Percentiles rank a stretch among this genome's conserved stretches.
These are phyloP conservation scores for Lathronympha strigana DNA, from an alignment of 2,888 invertebrate genomes.

Conservation along the genomic window DNA sequence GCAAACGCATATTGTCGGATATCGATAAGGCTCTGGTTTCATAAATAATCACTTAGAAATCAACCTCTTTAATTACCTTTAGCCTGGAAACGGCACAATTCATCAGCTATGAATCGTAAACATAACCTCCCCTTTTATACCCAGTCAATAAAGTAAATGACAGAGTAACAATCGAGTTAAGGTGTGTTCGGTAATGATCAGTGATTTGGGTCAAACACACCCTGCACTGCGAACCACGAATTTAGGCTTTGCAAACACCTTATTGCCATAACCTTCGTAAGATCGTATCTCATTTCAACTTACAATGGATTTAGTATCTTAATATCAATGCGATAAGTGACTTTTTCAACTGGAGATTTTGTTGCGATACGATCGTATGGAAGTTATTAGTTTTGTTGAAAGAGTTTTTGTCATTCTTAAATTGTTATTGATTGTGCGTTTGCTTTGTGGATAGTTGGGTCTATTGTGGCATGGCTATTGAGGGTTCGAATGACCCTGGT, in stretches of 20 bases:
- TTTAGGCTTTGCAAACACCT: conserved; percentile 29
- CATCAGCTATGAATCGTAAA: neutral
- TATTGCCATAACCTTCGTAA: neutral
- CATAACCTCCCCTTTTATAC: conserved; percentile 6
- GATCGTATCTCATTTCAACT: neutral
- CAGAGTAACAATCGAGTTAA: conserved; percentile 29
- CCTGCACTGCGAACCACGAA: conserved; percentile 5
- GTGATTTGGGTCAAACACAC: conserved; percentile 40
- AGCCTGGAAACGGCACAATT: neutral
- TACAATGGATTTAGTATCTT: neutral
- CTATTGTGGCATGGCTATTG: conserved; percentile 11
- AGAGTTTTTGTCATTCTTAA: conserved; percentile 24
- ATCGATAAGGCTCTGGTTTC: no score
- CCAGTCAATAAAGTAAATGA: conserved; percentile 23
- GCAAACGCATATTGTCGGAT: no score
- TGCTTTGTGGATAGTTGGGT: neutral
- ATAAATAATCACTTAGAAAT: no score
- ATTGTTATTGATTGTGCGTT: conserved; percentile 33
- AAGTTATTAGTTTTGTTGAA: neutral
- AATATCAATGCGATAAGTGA: neutral
- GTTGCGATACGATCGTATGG: neutral
- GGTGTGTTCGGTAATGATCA: conserved; percentile 38
- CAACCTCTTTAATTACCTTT: no score
- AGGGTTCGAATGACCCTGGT: neutral
- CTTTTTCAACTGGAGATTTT: neutral